These are phyloP conservation scores for Phaethornis superciliosus DNA, from an alignment of 2,113 vertebrate species.

Conservation along the genomic window DNA sequence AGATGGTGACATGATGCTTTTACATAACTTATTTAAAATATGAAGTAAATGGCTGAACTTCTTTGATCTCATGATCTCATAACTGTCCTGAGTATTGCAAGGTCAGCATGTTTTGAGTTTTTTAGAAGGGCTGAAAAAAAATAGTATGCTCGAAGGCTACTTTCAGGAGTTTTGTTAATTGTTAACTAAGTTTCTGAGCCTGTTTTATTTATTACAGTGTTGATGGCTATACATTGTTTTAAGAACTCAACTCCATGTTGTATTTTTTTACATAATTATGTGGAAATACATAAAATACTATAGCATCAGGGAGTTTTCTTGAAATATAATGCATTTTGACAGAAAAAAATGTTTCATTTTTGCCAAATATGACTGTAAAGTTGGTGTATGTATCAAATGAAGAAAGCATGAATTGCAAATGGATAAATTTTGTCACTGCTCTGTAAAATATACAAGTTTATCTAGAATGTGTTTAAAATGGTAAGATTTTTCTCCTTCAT, in stretches of 20 bases:
- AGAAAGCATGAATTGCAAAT: neutral
- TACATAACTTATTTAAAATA: neutral
- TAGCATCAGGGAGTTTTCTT: neutral
- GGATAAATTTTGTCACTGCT: neutral
- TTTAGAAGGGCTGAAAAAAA: neutral
- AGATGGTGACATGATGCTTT: neutral
- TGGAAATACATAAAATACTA: neutral
- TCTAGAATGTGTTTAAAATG: conserved; percentile 6
- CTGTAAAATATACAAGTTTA: neutral
- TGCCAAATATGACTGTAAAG: neutral
- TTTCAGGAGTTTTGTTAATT: neutral
- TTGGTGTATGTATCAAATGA: neutral
- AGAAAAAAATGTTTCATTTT: neutral
- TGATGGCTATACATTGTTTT: neutral
- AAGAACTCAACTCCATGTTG: neutral
- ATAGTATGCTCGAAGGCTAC: neutral
- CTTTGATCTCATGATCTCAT: neutral
- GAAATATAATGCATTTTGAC: neutral
- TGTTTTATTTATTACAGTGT: neutral
- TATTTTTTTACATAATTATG: neutral
- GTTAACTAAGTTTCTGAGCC: neutral
- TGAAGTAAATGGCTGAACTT: neutral
- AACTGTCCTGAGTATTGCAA: neutral
- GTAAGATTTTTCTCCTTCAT: neutral
- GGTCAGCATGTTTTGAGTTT: neutral